Base-by-base conservation (phyloP, 2,888 invertebrate genomes). In the Andrena hattorfiana region DNA sequence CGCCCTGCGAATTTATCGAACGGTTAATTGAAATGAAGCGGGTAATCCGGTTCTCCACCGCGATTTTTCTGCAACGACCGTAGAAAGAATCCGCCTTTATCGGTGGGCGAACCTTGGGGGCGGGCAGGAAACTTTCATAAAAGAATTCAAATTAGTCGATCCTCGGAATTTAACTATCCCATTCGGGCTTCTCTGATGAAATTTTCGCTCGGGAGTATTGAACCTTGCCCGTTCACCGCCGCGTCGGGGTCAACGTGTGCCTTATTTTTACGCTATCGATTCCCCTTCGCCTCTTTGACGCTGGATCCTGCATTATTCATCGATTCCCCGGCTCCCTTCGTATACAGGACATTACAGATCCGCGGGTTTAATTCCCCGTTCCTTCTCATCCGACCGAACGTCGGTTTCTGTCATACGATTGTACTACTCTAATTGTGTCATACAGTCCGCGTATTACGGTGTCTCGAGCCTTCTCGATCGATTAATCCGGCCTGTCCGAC, bases 191-290 rank as follows among this genome's bases (percentile, higher is more conserved):
- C 69, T 32, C 84, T 87, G 88, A 88, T 88, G 83, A 88, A 88
- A 88, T 88, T 88, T 88, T 88, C 84, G 74, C 77, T 64, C 23
- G 72, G 48, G 80, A 84, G 88, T 88, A 87, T 87, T 84, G 88
- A 88, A 87, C 86, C 42, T 63, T 76, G 48, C 59, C 66, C 23
- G 23, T 69, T 30, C 26, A 20, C 23, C 51, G 30, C n/a, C 71
- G 32, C 60, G 60, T 79, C 78, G 77, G 77, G 80, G 81, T 85
- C 83, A 78, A 87, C 76, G 85, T 86, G 82, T 85, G 79, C 83
- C 85, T 86, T 89, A 89, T 89, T 89, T 89, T 89, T 87, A 86
- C 83, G 83, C 86, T 89, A 89, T 89, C 89, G 89, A 89, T 89
- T 84, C 77, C 80, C 42, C 70, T 75, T 77, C 82, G 76, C 42